Evolutionary conservation across 2,797 vertebrate species (phyloP), one percentile per base, ranked within the genome.

Genomic region (Falco cherrug): DNA sequence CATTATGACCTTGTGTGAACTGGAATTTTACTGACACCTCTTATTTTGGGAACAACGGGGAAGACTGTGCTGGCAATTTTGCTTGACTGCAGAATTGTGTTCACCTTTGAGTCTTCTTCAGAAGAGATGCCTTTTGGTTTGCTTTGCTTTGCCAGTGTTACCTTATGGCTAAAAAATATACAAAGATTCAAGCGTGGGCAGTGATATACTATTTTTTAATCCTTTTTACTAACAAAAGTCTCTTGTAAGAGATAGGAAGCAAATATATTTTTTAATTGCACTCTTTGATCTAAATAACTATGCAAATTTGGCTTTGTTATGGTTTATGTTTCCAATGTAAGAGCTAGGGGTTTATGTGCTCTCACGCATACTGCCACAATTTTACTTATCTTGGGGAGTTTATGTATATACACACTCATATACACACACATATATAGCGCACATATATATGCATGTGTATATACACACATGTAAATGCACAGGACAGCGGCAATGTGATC

Each of bases 1-100:
- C 81, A 47, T 94, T 92, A 70, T 48, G 86, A 95, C 90, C 63
- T 96, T 97, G 59, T 7, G 2, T 81, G 78, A 97, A 90, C 84
- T 95, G 82, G 74, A 90, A 92, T 94, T 94, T 90, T 92, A 94
- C 92, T 75, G 60, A 65, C 47, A 64, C 37, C 48, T 92, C 33
- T 93, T 94, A 70, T 57, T 92, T 90, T 67, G 81, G 84, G 70
- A 95, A 81, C 5, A 13, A 61, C 6, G 5, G 77, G 35, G 83
- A 94, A 87, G 39, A 13, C 4, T 92, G 48, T 9, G 17, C 75
- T 90, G 68, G 70, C 54, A 87, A 31, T 94, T 82, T 93, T 90
- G 77, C 93, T 94, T 67, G 48, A 70, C 81, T 93, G 86, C 88
- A 95, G 71, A 78, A 67, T 6, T 75, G 50, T 59, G 50, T 54